A percentile compares a stretch with the other conserved stretches of the same genome.
These are phyloP conservation scores for Blastomussa wellsi DNA, from an alignment of 92 coral and sea anemone species.

Conservation along the genomic window DNA sequence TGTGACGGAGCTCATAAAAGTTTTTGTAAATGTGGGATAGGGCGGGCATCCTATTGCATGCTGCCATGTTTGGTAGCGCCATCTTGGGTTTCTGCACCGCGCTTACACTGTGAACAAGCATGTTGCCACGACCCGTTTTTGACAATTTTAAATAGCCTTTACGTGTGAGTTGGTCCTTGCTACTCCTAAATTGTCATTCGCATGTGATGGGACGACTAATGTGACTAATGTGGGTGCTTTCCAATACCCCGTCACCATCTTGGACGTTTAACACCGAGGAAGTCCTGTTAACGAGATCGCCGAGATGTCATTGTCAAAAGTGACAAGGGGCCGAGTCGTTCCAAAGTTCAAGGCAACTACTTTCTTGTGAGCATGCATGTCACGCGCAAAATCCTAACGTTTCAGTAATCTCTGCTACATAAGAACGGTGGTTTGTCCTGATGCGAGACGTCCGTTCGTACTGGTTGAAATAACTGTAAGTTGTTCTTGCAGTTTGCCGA, in stretches of 20 bases:
- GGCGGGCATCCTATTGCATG: background rate
- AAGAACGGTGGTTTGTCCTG: background rate
- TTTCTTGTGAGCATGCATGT: no score
- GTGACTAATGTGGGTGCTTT: background rate
- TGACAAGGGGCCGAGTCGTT: no score
- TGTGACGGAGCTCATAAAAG: no score
- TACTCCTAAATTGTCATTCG: background rate
- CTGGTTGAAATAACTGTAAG: constrained; percentile 17
- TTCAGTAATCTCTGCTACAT: constrained; percentile 11
- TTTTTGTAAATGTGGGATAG: background rate
- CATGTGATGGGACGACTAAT: background rate
- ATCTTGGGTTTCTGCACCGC: background rate
- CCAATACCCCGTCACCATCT: background rate
- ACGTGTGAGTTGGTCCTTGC: background rate
- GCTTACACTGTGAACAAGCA: background rate
- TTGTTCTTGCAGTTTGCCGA: constrained; percentile 36
- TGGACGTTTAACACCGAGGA: background rate
- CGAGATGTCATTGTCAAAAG: background rate
- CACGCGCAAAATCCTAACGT: no score
- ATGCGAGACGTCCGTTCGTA: background rate
- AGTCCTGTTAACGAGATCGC: background rate
- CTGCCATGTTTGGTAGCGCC: background rate
- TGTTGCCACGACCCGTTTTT: background rate
- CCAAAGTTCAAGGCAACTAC: no score
- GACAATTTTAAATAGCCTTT: background rate